Base-by-base conservation (phyloP, 2,797 vertebrate genomes). In the Sarcoramphus papa region DNA sequence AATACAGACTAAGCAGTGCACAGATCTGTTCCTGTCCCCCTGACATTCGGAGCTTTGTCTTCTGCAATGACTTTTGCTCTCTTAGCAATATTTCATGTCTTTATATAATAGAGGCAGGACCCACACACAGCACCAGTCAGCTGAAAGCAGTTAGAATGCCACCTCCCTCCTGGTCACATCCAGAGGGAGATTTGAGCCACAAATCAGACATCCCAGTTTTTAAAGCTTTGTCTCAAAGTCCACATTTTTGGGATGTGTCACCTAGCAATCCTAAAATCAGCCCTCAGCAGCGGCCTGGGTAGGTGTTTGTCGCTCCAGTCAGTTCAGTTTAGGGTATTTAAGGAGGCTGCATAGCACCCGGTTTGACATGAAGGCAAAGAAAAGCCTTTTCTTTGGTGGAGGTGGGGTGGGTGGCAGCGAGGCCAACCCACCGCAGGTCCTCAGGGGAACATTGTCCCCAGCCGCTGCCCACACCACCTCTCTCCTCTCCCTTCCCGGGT, bases 321-420 rank as follows among this genome's bases (percentile, higher is more conserved):
- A 2, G 3, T 25, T 93, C n/a, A 24, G 11, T 85, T 48, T 22
- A 41, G 67, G 18, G 27, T 12, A 6, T 59, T 82, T 62, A 16
- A 85, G 27, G 80, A 82, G 37, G 27, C 27, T 69, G 1, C 28
- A 2, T 1, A 59, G 56, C 53, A 47, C 51, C 51, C 63, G 28
- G 8, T 51, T 88, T 85, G 64, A 35, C 10, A 11, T 2, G 24
- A 89, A 65, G 47, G 37, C 53, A 88, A 41, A 81, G 30, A 35
- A 74, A 81, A 79, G 2, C 35, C 1, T 72, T 82, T 51, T 19
- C 27, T 78, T 43, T 43, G 63, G 10, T 68, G 57, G 33, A 76
- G 15, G 6, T 37, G 15, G 7, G 30, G 16, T 6, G 8, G 17
- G 33, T 22, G 21, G 5, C 9, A 48, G 8, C 0, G 1, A 41